These are phyloP conservation scores for Poeciliopsis presidionis DNA, from an alignment of 2,797 vertebrate genomes.

Conservation along the genomic window DNA sequence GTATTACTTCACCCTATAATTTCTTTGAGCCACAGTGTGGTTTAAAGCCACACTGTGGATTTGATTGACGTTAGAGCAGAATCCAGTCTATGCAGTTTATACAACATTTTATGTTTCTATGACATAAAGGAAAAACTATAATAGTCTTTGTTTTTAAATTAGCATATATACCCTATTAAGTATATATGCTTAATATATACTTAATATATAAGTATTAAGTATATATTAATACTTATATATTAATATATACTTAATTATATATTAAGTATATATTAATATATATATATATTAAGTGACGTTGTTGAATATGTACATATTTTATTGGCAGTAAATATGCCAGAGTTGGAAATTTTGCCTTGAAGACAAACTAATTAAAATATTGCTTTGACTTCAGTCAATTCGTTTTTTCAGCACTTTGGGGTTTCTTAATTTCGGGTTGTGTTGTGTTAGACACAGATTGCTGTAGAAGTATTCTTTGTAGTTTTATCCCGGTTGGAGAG, in stretches of 20 bases:
- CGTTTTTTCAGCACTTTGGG: background rate
- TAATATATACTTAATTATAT: too few relatives aligned
- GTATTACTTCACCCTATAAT: slow-evolving; percentile 1
- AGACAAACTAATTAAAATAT: background rate
- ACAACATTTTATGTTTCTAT: background rate
- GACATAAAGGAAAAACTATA: background rate
- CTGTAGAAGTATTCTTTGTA: background rate
- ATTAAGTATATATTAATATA: too few relatives aligned
- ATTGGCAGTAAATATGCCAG: background rate
- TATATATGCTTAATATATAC: too few relatives aligned
- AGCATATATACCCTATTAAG: background rate
- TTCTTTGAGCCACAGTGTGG: slow-evolving; percentile 5
- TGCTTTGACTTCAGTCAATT: background rate
- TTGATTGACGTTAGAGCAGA: background rate
- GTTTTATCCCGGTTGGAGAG: background rate
- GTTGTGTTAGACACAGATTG: background rate
- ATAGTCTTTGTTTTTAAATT: background rate
- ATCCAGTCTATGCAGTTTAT: background rate
- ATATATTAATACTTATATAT: too few relatives aligned
- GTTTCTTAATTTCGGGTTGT: background rate
- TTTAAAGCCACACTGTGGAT: background rate
- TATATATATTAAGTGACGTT: background rate
- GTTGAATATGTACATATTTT: background rate
- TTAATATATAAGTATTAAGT: too few relatives aligned
- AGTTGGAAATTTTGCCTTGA: background rate